phyloP scores from a whole-genome alignment of 1,140 invertebrate species.

The Anagrus nilaparvatae region DNA sequence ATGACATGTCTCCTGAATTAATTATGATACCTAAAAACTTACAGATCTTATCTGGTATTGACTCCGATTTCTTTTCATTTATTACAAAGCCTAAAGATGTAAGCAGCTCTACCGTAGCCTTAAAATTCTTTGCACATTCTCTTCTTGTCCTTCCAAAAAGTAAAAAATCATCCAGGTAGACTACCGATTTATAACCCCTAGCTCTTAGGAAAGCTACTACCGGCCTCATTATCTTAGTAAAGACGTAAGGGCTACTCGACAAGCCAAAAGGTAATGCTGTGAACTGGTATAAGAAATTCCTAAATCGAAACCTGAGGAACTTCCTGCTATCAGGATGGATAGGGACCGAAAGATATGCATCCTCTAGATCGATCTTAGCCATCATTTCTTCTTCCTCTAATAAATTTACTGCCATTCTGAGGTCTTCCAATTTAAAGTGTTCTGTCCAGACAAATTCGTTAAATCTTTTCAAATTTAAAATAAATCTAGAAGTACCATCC shows the following conservation, averaged over 20 bases:
- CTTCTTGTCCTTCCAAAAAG: constrained; percentile 12
- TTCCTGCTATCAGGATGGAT: constrained; percentile 1
- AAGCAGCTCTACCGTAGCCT: not conserved
- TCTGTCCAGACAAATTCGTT: constrained; percentile 5
- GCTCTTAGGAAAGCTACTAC: constrained; percentile 9
- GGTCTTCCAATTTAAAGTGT: constrained; percentile 8
- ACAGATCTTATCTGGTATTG: constrained; percentile 2
- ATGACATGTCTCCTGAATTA: too few relatives aligned
- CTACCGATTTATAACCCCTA: constrained; percentile 12
- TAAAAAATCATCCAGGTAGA: constrained; percentile 20
- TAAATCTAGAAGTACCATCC: constrained; percentile 5
- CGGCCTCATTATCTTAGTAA: constrained; percentile 24
- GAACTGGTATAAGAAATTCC: constrained; percentile 7
- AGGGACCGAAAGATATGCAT: constrained; percentile 2
- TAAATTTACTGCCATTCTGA: constrained; percentile 2
- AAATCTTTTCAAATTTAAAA: constrained; percentile 13
- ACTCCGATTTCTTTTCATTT: constrained; percentile 8
- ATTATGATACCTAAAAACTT: constrained; percentile 13
- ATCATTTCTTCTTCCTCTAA: not conserved
- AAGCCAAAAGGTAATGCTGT: constrained; percentile 20
- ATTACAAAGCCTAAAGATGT: constrained; percentile 8
- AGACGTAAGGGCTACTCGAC: constrained; percentile 15
- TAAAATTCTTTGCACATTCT: constrained; percentile 5
- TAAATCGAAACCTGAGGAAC: constrained; percentile 7
- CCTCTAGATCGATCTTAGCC: constrained; percentile 3